Percentiles rank a stretch among this genome's conserved stretches.
These are phyloP conservation scores for Lucilia cuprina DNA, from an alignment of 1,140 invertebrate species.

Conservation along the genomic window DNA sequence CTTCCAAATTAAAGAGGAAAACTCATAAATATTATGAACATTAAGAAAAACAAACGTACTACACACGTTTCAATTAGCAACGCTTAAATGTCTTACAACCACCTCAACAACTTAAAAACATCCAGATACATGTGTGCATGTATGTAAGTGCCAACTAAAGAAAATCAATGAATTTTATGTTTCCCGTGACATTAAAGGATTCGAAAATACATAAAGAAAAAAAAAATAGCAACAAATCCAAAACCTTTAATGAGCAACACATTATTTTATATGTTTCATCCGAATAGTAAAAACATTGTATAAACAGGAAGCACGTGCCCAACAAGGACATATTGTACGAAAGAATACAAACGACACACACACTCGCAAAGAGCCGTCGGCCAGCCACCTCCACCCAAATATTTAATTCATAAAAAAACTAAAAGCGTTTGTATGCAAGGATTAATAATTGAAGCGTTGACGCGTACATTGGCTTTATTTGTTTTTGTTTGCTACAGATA, in stretches of 20 bases:
- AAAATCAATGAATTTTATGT: constrained; percentile 12
- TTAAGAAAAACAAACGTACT: constrained; percentile 21
- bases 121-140: not conserved
- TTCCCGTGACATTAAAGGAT: constrained; percentile 30
- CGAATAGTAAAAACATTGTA: not conserved
- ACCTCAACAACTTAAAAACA: constrained; percentile 8
- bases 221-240: not conserved
- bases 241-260: constrained; percentile 27
- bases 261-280: constrained; percentile 21
- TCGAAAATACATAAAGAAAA: not conserved
- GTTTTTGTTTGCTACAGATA: constrained; percentile 12
- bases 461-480: constrained; percentile 33
- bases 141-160: not conserved
- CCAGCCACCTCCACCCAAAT: not conserved
- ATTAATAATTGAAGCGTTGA: constrained; percentile 32
- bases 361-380: not conserved
- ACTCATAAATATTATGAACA: constrained; percentile 18
- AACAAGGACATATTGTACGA: constrained; percentile 34
- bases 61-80: constrained; percentile 30
- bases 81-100: constrained; percentile 33
- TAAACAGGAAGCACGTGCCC: constrained; percentile 32
- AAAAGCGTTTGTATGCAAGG: not conserved
- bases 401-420: not conserved
- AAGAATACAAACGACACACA: not conserved
- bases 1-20: not conserved